A percentile compares a stretch with the other conserved stretches of the same genome.
phyloP scores from a whole-genome alignment of 2,888 invertebrate genomes.

The Ramazzottius varieornatus region DNA sequence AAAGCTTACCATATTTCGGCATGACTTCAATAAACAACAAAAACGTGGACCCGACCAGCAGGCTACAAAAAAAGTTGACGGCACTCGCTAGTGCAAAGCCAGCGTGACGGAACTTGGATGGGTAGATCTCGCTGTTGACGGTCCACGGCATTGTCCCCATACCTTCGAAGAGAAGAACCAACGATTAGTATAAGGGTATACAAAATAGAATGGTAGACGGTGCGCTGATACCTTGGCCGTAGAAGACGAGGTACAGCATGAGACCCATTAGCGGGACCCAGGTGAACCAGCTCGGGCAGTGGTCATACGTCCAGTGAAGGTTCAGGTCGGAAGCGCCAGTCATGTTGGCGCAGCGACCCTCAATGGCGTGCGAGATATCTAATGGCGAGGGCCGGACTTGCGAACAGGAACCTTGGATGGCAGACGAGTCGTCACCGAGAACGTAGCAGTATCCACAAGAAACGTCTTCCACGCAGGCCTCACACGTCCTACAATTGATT shows the following conservation, averaged over 20 bases:
- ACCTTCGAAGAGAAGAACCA: slow-evolving; percentile 16
- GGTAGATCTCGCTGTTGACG: slow-evolving; percentile 31
- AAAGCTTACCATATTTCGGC: slow-evolving; percentile 26
- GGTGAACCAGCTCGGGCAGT: slow-evolving; percentile 22
- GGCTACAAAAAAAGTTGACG: slow-evolving; percentile 29
- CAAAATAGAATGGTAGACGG: background rate
- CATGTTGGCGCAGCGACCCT: slow-evolving; percentile 18
- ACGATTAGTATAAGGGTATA: background rate
- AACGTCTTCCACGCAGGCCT: slow-evolving; percentile 22
- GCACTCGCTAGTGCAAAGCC: slow-evolving; percentile 26
- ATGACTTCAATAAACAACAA: slow-evolving; percentile 23
- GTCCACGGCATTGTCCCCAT: slow-evolving; percentile 32
- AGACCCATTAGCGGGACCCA: slow-evolving; percentile 26
- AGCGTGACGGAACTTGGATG: slow-evolving; percentile 29
- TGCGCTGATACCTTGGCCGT: slow-evolving; percentile 20
- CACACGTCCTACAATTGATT: slow-evolving; percentile 22
- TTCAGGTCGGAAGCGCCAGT: slow-evolving; percentile 3
- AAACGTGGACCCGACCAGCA: slow-evolving; percentile 29
- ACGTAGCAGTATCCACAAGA: slow-evolving; percentile 27
- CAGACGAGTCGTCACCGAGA: slow-evolving; percentile 9
- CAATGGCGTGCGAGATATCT: slow-evolving; percentile 13
- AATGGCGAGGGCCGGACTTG: slow-evolving; percentile 4
- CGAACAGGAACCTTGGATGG: slow-evolving; percentile 20
- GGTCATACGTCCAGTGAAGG: slow-evolving; percentile 22
- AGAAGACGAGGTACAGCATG: slow-evolving; percentile 25